These are phyloP conservation scores for Hypomecis punctinalis DNA, from an alignment of 2,888 invertebrate genomes.

Conservation along the genomic window DNA sequence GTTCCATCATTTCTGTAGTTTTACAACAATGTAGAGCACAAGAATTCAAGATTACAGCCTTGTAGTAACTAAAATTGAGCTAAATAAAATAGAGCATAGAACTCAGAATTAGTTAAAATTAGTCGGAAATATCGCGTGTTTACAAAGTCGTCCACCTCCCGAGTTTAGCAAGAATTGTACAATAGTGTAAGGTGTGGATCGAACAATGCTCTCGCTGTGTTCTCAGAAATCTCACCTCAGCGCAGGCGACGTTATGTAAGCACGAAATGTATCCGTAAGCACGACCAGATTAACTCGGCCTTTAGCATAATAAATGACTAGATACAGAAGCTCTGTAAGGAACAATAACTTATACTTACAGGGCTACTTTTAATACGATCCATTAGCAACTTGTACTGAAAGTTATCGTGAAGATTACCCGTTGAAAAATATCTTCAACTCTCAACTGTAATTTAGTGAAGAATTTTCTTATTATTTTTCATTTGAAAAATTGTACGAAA, in stretches of 20 bases:
- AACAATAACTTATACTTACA: neutral
- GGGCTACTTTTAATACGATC: no score
- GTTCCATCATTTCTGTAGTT: no score
- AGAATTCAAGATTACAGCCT: no score
- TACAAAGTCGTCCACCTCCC: conserved; percentile 26
- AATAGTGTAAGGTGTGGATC: conserved; percentile 28
- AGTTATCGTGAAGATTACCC: no score
- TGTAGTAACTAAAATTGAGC: neutral
- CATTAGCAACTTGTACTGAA: no score
- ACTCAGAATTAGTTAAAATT: conserved; percentile 19
- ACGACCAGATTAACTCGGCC: conserved; percentile 6
- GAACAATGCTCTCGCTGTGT: conserved; percentile 40
- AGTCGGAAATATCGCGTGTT: conserved; percentile 29
- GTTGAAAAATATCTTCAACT: no score
- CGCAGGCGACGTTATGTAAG: conserved; percentile 24
- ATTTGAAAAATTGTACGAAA: no score
- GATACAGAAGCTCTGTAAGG: neutral
- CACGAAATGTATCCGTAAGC: conserved; percentile 13
- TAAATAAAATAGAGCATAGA: neutral
- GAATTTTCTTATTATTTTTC: no score
- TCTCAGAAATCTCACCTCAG: conserved; percentile 36
- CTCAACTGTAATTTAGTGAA: no score
- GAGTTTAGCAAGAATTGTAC: conserved; percentile 39
- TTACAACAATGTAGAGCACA: no score
- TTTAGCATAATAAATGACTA: conserved; percentile 5